Base-by-base conservation (phyloP, 1,140 invertebrate species). In the Agraylea sexmaculata region DNA sequence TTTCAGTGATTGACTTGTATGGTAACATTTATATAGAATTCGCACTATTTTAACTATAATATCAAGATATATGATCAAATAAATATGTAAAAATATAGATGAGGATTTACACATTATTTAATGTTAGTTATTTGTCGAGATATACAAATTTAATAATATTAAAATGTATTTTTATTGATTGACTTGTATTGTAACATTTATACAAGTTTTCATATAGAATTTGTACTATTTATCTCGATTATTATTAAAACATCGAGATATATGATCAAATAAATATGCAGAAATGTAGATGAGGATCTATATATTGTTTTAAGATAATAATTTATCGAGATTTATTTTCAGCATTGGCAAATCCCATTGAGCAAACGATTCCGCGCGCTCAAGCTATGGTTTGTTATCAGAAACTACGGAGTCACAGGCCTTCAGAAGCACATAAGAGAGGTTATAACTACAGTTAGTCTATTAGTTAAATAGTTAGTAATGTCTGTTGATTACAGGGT, bases 271-370 rank as follows among this genome's bases (percentile, higher is more conserved):
- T 12, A 37, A 4, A 8, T 25, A 25, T 35, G 6, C 11, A 35
- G 7, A 35, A 15, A 35, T 35, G 6, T n/a, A n/a, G n/a, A 17
- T 35, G 8, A 35, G 7, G 10, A 31, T 31, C 5, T 12, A 37
- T 37, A 6, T 7, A 25, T 31, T 4, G n/a, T 11, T 25, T 18
- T 29, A 29, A 8, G 11, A n/a, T 28, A 28, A 28, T 4, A 21
- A 29, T 33, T 23, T 29, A 29, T n/a, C 2, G 28, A 42, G 22
- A 28, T 34, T 42, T 41, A 16, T 50, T 71, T 74, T 28, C 54
- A 93, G 87, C 94, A 99, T 57, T 99, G 94, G 95, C 92, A 96
- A 57, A 96, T 99, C 40, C 90, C 93, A 1, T 58, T 99, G n/a
- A 95, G 93, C 27, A 85, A 93, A 59, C 72, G 91, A 47, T 99